phyloP scores from a whole-genome alignment of 2,113 vertebrate species.

The Capreolus pygargus region DNA sequence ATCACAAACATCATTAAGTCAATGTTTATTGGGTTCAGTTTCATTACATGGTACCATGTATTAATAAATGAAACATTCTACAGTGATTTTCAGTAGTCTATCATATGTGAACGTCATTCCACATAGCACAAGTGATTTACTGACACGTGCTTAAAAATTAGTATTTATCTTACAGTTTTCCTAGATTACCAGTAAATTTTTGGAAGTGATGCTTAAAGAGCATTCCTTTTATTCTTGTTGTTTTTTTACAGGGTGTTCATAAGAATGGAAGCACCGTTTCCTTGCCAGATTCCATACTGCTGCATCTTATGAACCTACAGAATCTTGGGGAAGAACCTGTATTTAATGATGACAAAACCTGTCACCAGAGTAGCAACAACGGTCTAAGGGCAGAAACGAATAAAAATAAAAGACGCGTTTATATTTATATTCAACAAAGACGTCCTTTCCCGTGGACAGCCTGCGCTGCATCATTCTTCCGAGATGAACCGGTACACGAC shows the following conservation, averaged over 20 bases:
- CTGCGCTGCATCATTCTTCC: background rate
- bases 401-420: background rate
- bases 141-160: background rate
- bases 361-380: slow-evolving; percentile 12
- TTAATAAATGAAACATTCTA: background rate
- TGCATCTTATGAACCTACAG: slow-evolving; percentile 43
- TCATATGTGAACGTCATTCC: background rate
- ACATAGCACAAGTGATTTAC: background rate
- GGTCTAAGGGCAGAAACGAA: slow-evolving; percentile 23
- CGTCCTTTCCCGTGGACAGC: background rate
- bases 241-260: slow-evolving; percentile 39
- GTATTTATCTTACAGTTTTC: background rate
- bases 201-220: background rate
- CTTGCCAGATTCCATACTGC: slow-evolving; percentile 22
- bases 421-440: slow-evolving; percentile 14
- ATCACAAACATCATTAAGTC: background rate
- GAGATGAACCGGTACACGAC: slow-evolving; percentile 97
- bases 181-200: background rate
- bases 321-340: slow-evolving; percentile 46
- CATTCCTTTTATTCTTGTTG: background rate
- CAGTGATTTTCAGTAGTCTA: background rate
- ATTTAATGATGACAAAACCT: slow-evolving; percentile 57
- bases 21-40: background rate
- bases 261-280: slow-evolving; percentile 66
- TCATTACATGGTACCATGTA: background rate